Evolutionary conservation across 2,113 vertebrate genomes (phyloP).

Genomic region (Crotalus horridus): DNA sequence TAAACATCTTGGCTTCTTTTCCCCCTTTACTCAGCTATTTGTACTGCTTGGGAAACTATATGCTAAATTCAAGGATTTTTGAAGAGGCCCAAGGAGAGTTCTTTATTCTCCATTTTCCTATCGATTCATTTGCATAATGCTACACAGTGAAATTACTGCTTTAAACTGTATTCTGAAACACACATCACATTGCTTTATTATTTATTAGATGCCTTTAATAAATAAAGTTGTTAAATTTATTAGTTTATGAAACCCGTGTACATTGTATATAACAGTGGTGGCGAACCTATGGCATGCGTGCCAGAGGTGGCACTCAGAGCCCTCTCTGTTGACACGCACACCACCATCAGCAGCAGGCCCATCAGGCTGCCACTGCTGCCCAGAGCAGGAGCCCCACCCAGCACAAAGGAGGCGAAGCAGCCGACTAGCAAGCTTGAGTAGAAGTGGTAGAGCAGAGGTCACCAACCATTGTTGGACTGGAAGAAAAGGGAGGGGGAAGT

Average conservation of each 20-base stretch:
- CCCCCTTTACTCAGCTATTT: neutral
- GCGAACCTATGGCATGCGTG: too few relatives aligned
- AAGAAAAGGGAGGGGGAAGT: too few relatives aligned
- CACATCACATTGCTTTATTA: neutral
- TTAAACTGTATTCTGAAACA: neutral
- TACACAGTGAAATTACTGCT: neutral
- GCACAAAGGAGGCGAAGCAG: too few relatives aligned
- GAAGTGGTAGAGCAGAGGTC: too few relatives aligned
- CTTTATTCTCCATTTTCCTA: neutral
- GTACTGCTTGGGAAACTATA: neutral
- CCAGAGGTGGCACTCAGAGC: too few relatives aligned
- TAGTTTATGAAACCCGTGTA: neutral
- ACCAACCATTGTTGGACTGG: too few relatives aligned
- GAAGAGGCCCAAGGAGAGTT: constrained; percentile 37
- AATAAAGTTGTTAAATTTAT: neutral
- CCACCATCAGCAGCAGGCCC: too few relatives aligned
- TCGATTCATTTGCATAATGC: neutral
- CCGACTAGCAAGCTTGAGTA: too few relatives aligned
- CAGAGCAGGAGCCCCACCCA: too few relatives aligned
- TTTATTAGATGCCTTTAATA: constrained; percentile 1
- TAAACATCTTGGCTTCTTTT: neutral
- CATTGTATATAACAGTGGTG: neutral
- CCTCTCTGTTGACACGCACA: too few relatives aligned
- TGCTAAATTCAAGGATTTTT: neutral
- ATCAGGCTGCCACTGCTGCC: too few relatives aligned